A percentile compares a stretch with the other conserved stretches of the same genome.
Evolutionary conservation across 2,113 vertebrate genomes (phyloP).

Genomic region (Elephas maximus): DNA sequence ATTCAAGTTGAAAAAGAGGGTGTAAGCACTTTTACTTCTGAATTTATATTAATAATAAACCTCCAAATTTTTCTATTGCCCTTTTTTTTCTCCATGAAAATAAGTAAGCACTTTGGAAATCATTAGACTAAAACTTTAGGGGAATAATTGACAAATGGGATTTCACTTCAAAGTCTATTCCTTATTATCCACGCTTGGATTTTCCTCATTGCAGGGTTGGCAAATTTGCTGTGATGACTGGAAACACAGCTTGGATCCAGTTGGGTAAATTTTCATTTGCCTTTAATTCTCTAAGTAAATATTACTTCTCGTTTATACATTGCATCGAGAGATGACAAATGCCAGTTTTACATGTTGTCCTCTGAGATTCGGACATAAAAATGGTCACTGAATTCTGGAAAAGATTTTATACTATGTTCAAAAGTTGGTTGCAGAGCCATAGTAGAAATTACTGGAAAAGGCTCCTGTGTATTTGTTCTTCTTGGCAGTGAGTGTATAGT

Average conservation of each 20-base stretch:
- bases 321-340: constrained; percentile 26
- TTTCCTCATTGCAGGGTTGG: not conserved
- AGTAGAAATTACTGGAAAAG: not conserved
- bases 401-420: not conserved
- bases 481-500: not conserved
- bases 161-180: constrained; percentile 14
- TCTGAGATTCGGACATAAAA: not conserved
- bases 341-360: not conserved
- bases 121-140: not conserved
- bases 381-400: constrained; percentile 8
- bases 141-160: constrained; percentile 36
- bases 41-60: not conserved
- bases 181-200: not conserved
- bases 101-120: not conserved
- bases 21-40: not conserved
- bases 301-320: not conserved
- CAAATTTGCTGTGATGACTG: not conserved
- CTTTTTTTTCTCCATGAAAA: not conserved
- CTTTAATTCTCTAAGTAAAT: constrained; percentile 31
- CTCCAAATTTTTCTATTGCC: not conserved
- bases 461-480: not conserved
- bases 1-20: not conserved
- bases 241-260: not conserved
- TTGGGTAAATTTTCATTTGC: constrained; percentile 39
- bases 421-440: not conserved